Base-by-base conservation (phyloP, 2,113 vertebrate species). In the Corvus cornix region DNA sequence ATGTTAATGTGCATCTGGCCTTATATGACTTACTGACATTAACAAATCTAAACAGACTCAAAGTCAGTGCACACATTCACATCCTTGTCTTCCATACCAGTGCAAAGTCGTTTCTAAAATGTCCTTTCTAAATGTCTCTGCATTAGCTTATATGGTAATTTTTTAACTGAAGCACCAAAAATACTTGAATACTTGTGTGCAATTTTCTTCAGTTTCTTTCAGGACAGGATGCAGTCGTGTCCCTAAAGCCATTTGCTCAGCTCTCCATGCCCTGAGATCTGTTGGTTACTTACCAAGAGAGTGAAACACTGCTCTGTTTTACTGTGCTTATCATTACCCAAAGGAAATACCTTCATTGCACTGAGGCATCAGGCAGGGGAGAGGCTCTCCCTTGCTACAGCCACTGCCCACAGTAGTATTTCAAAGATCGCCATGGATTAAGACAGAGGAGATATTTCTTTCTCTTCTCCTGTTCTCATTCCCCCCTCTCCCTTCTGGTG, bases 401-500 rank as follows among this genome's bases (percentile, higher is more conserved):
- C 58, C 46, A 49, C 15, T 35, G 75, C 84, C 89, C 37, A 69
- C 3, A 63, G 87, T 43, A 43, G 21, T 33, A 67, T 87, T 87
- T 93, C 84, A 86, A 80, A 92, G 83, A 64, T 43, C 0, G 0
- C 11, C 51, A 30, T 59, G 51, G 41, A 77, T 76, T 51, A 83
- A 80, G 46, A 74, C 16, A 73, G 43, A 7, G 15, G 22, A 90
- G 88, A 84, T 6, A 10, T 73, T 87, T 81, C 63, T 87, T 62
- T 92, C 39, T 37, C 28, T 41, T 86, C 55, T 69, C 8, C n/a
- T 73, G 24, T 95, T 84, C 82, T 53, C 55, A 80, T 91, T 69
- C 7, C 30, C 43, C 41, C 56, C 80, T 52, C 85, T 96, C 72
- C 81, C 66, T 96, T 94, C 90, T 95, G 91, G 49, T 85, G 81